A percentile compares a stretch with the other conserved stretches of the same genome.
Conservation (phyloP, 53 echinoderm and acorn worm genomes). For the Echinometra lucunter region DNA sequence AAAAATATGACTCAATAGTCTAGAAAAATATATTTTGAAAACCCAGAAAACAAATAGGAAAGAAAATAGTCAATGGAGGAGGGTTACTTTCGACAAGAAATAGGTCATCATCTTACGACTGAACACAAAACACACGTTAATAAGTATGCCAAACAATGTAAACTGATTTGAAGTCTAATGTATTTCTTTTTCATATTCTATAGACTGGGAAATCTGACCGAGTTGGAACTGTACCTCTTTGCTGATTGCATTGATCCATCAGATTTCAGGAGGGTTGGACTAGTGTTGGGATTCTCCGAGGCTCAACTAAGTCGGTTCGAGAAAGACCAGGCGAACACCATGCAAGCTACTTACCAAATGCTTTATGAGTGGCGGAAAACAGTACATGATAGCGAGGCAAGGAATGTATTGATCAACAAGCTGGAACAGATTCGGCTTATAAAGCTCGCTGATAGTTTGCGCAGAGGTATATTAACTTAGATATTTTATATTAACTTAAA, state of each 20-base stretch:
- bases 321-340: not conserved
- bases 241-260: not conserved
- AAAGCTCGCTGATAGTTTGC: not conserved
- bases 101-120: no score
- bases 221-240: not conserved
- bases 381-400: not conserved
- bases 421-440: not conserved
- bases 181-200: not conserved
- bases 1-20: no score
- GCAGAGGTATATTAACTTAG: not conserved
- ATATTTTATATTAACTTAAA: no score
- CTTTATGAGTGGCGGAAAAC: not conserved
- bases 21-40: no score
- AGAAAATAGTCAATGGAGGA: no score
- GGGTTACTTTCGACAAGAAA: no score
- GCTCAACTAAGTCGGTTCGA: not conserved
- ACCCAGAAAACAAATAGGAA: no score
- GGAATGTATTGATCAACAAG: not conserved
- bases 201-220: not conserved
- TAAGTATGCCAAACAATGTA: no score
- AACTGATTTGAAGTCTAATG: no score
- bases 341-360: constrained; percentile 21
- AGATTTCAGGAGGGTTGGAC: constrained; percentile 25
- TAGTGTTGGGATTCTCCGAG: not conserved
- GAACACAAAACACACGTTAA: no score